phyloP scores from a whole-genome alignment of 2,888 invertebrate species.

The Agrypnus murinus region DNA sequence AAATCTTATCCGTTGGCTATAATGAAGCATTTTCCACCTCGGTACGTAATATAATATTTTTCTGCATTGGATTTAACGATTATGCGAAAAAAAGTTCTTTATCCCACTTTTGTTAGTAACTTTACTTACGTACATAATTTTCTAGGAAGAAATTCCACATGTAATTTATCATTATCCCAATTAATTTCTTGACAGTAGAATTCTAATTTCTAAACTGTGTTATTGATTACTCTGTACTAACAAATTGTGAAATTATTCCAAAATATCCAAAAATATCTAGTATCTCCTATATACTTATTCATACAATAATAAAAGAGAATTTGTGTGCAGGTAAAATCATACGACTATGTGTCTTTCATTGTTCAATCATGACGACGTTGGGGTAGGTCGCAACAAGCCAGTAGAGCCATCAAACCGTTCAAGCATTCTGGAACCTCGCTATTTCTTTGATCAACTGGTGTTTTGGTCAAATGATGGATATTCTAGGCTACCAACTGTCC shows the following conservation, averaged over 20 bases:
- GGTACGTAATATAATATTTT: too few relatives aligned
- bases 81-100: too few relatives aligned
- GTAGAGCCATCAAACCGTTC: constrained; percentile 46
- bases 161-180: too few relatives aligned
- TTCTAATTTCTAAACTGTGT: too few relatives aligned
- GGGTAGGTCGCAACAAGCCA: constrained; percentile 67
- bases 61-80: too few relatives aligned
- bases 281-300: constrained; percentile 19
- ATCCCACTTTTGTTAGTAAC: too few relatives aligned
- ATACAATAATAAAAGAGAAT: constrained; percentile 32
- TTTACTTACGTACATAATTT: too few relatives aligned
- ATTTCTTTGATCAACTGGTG: constrained; percentile 61
- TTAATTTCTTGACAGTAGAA: too few relatives aligned
- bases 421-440: constrained; percentile 40
- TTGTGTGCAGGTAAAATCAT: constrained; percentile 63
- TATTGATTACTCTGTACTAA: background rate
- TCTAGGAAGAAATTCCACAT: too few relatives aligned
- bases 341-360: constrained; percentile 58
- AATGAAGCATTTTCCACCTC: too few relatives aligned
- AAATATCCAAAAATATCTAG: constrained; percentile 28
- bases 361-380: constrained; percentile 65
- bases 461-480: constrained; percentile 69
- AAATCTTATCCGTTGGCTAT: too few relatives aligned
- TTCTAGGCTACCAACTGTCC: constrained; percentile 67
- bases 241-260: constrained; percentile 8